Percentiles rank a stretch among this genome's conserved stretches.
These are phyloP conservation scores for Catocala sponsa DNA, from an alignment of 2,888 invertebrate species.

Conservation along the genomic window DNA sequence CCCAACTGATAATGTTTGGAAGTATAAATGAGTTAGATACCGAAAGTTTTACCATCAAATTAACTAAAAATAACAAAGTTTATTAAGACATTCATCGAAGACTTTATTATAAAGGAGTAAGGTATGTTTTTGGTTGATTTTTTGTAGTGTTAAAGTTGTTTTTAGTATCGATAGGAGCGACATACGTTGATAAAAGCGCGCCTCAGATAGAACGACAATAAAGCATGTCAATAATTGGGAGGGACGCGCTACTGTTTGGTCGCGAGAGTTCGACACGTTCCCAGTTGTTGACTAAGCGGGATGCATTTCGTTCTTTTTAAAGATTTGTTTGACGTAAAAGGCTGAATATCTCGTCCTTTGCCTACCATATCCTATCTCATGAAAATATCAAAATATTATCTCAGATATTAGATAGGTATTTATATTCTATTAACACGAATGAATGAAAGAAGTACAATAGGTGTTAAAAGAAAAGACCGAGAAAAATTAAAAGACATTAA, in stretches of 20 bases:
- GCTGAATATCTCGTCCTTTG: too few species aligned
- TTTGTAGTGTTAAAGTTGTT: constrained; percentile 28
- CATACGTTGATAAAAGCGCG: constrained; percentile 81
- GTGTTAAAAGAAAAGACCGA: too few species aligned
- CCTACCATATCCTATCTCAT: too few species aligned
- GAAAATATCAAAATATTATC: too few species aligned
- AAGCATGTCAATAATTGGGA: constrained; percentile 83
- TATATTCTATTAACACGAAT: too few species aligned
- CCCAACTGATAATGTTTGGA: constrained; percentile 67
- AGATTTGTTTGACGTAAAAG: too few species aligned
- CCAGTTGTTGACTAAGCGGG: constrained; percentile 25
- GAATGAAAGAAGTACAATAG: too few species aligned
- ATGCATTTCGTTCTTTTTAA: neutral
- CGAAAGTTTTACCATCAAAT: constrained; percentile 83
- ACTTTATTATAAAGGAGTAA: constrained; percentile 40
- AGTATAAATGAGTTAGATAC: constrained; percentile 82
- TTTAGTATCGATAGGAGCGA: constrained; percentile 56
- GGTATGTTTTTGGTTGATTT: constrained; percentile 45
- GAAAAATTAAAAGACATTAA: too few species aligned
- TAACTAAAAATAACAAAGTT: constrained; percentile 70
- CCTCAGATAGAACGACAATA: constrained; percentile 76
- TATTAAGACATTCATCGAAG: neutral
- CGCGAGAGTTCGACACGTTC: constrained; percentile 44
- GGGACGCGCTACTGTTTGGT: constrained; percentile 67
- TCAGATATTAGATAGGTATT: too few species aligned